Base-by-base conservation (phyloP, 2,113 vertebrate species). In the Drymodes brunneopygia region DNA sequence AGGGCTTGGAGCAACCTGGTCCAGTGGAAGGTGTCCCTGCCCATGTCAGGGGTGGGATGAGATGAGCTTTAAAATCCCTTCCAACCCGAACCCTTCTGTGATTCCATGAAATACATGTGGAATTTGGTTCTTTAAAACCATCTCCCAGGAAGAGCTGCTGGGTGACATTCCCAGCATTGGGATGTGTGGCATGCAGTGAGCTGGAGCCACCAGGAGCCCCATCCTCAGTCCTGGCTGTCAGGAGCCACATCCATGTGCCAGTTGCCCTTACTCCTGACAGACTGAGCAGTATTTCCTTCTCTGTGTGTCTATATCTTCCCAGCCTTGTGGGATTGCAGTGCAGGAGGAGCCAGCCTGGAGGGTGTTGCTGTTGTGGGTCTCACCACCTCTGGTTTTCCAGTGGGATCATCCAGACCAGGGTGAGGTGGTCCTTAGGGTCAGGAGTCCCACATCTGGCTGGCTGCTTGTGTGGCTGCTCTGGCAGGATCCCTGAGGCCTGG, bases 401-500 rank as follows among this genome's bases (percentile, higher is more conserved):
- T 6, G 62, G 70, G 20, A 21, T 61, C 16, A 17, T 15, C 21
- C 0, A 1, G 8, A 3, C 17, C 0, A 0, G 77, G 36, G 12
- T 27, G 35, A 8, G 12, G 8, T 22, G 12, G 5, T 65, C 28
- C 4, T 20, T 12, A 8, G 1, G 3, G 12, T 20, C 10, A 31
- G 78, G 36, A 78, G 64, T 20, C 27, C 22, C 5, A 0, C 71
- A 19, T n/a, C 16, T 25, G n/a, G 27, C 38, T 28, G 31, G 70
- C 45, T 48, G 71, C 21, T 48, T 8, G 8, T 35, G 29, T 53
- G 71, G 25, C 31, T 77, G 18, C 36, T 51, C 33, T 69, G 70
- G n/a, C 54, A 75, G 62, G 61, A 9, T 40, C 78, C 29, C 29
- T 22, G 67, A 48, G 53, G 36, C 69, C 18, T 14, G 47, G 47